Conservation (phyloP, 2,113 vertebrate genomes). For the Morone chrysops region DNA sequence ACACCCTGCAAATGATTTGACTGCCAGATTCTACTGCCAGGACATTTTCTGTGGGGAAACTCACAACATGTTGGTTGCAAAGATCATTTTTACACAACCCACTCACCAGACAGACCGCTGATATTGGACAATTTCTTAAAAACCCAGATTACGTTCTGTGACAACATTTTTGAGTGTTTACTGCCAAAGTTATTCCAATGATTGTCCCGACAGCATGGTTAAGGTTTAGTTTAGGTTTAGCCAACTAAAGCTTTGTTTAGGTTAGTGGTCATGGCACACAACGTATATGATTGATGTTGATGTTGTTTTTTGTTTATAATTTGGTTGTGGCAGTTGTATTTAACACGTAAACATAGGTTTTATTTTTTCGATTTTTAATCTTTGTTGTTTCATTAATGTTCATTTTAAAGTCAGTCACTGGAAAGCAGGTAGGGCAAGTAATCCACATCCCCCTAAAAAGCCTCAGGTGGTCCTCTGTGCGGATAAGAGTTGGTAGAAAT, state of each 20-base stretch:
- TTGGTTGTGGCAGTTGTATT: background rate
- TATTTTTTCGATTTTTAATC: background rate
- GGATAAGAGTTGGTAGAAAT: constrained; percentile 45
- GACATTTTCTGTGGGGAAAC: constrained; percentile 68
- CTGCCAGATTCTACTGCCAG: constrained; percentile 52
- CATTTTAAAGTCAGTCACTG: background rate
- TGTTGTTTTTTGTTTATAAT: background rate
- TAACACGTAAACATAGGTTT: background rate
- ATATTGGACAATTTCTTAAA: constrained; percentile 37
- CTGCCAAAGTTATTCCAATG: constrained; percentile 39
- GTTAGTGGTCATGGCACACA: background rate
- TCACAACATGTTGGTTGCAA: constrained; percentile 63
- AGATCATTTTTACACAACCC: constrained; percentile 63
- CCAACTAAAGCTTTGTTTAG: background rate
- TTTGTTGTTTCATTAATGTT: background rate
- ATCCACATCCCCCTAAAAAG: constrained; percentile 15
- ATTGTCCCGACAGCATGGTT: constrained; percentile 20
- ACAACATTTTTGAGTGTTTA: constrained; percentile 48
- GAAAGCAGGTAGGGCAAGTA: background rate
- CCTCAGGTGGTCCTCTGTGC: constrained; percentile 54
- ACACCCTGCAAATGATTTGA: constrained; percentile 32
- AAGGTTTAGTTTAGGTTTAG: constrained; percentile 13
- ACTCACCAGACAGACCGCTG: constrained; percentile 59
- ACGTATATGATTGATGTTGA: background rate
- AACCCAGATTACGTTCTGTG: constrained; percentile 33